Evolutionary conservation across 2,888 invertebrate species (phyloP).

Genomic region (Brachyptera putata): DNA sequence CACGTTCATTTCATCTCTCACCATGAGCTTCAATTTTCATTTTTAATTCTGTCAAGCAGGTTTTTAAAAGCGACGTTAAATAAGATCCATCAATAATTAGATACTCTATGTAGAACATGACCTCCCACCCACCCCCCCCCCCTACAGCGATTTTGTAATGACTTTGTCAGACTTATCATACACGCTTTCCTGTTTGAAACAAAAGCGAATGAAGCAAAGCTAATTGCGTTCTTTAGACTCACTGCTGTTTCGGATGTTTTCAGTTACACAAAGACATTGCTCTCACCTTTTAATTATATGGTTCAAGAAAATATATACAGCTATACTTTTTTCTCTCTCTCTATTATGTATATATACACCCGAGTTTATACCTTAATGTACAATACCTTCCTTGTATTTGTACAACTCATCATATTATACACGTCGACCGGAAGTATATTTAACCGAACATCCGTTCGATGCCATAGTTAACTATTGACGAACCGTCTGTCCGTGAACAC

Average conservation of each 20-base stretch:
- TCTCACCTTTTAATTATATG: slow-evolving; percentile 2
- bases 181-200: slow-evolving; percentile 6
- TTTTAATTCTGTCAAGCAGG: neutral
- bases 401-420: no score
- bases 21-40: slow-evolving; percentile 3
- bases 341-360: no score
- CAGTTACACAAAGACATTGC: neutral
- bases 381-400: no score
- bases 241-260: slow-evolving; percentile 2
- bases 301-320: neutral
- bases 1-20: no score
- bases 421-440: no score
- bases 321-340: no score
- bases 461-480: no score
- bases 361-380: no score
- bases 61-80: neutral
- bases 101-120: neutral
- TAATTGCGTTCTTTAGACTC: slow-evolving; percentile 12
- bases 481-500: no score
- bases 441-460: no score
- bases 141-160: slow-evolving; percentile 5
- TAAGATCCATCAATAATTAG: slow-evolving; percentile 7
- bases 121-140: neutral
- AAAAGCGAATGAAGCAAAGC: slow-evolving; percentile 18
- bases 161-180: slow-evolving; percentile 15